Evolutionary conservation across 2,797 vertebrate genomes (phyloP), one percentile per base, ranked within the genome.

Genomic region (Pempheris klunzingeri): DNA sequence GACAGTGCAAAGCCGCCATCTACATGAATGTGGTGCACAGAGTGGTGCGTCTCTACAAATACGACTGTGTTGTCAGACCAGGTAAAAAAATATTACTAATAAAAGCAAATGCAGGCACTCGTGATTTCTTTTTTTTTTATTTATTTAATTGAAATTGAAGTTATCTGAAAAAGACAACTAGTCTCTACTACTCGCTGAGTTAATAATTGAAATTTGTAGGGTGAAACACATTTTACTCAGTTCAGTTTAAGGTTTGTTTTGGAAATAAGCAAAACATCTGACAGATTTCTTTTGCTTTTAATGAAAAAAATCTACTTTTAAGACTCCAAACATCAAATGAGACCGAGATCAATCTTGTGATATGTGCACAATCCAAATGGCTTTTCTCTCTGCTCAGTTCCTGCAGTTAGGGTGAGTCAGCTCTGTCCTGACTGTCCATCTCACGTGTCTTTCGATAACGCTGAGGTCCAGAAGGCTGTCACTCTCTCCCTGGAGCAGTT

Each of bases 1-100:
- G 95, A 67, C 93, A 93, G 74, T 96, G 95, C 79, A 94, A 92
- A 75, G 91, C 85, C 43, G 78, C 46, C 22, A 93, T 95, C 71
- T 95, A 82, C 82, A 90, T 95, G 64, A 93, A 76, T 26, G 92
- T 22, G 74, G 74, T 86, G 26, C 70, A 95, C 9, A 90, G 92
- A 79, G 91, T 94, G 32, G 79, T 84, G 32, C 93, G 92, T 14
- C 92, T 96, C 53, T 94, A 94, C 86, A 94, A 91, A 74, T 95
- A 95, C 67, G 46, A 61, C 64, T 96, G 95, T 66, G 24, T 18
- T 0, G 12, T 95, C 50, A 93, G 93, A 84, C 94, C 92, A 92
- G 92, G 95, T 95, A 92, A 82, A 53, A 26, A 15, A 44, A 44
- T 10, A 9, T 1, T 1, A 52, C 0, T 13, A 20, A 50, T 12